phyloP scores from a whole-genome alignment of 2,888 invertebrate genomes.

The Trichacis sp. region DNA sequence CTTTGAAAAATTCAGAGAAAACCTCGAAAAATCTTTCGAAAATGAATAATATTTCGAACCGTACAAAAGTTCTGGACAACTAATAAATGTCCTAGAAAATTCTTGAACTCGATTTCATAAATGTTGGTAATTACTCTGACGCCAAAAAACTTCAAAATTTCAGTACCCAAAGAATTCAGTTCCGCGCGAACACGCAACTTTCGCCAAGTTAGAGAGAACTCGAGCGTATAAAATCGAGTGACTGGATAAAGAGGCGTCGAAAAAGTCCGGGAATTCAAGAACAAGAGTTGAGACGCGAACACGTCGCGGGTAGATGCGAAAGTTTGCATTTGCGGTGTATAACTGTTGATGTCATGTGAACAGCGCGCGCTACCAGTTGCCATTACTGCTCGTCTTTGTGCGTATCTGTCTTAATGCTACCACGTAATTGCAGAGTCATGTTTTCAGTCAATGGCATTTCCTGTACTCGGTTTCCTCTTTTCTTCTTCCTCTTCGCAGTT shows the following conservation, averaged over 20 bases:
- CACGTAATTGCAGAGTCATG: slow-evolving; percentile 56
- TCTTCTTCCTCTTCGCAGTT: neutral
- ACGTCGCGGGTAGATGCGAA: slow-evolving; percentile 9
- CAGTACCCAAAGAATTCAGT: too few relatives aligned
- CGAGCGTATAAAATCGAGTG: neutral
- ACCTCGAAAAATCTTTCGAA: too few relatives aligned
- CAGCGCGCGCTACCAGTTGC: slow-evolving; percentile 8
- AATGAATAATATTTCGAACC: too few relatives aligned
- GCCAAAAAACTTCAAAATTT: neutral
- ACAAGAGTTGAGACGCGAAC: slow-evolving; percentile 1
- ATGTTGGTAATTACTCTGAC: too few relatives aligned
- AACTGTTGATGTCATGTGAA: slow-evolving; percentile 9
- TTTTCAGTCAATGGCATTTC: slow-evolving; percentile 39
- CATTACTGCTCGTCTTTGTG: slow-evolving; percentile 44
- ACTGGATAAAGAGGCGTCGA: slow-evolving; percentile 1
- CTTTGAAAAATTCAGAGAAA: too few relatives aligned
- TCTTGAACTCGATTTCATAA: too few relatives aligned
- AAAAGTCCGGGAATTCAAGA: neutral
- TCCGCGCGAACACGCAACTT: neutral
- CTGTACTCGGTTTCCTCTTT: slow-evolving; percentile 8
- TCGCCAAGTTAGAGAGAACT: neutral
- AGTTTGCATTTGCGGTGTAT: slow-evolving; percentile 8
- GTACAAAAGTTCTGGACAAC: too few relatives aligned
- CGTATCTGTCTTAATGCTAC: slow-evolving; percentile 54
- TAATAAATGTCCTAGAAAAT: too few relatives aligned